Conservation (phyloP, 2,113 vertebrate species). For the Ciconia boyciana region DNA sequence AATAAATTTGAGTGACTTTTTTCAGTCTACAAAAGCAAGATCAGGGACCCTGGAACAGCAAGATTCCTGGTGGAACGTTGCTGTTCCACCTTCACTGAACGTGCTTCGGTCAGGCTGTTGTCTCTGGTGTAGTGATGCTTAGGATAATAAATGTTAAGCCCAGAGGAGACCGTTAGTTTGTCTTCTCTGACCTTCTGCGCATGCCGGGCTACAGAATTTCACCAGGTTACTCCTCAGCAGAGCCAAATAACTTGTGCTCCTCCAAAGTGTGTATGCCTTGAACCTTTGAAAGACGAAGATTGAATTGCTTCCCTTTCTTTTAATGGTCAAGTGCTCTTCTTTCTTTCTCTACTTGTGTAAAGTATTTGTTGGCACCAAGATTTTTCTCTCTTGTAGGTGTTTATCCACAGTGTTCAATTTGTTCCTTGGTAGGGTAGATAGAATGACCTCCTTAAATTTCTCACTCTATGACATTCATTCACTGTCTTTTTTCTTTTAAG, state of each 20-base stretch:
- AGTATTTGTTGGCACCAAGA: not conserved
- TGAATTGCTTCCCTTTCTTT: not conserved
- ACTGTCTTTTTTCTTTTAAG: not conserved
- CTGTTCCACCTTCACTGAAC: not conserved
- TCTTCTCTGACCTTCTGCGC: not conserved
- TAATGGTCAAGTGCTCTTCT: not conserved
- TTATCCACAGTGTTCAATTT: not conserved
- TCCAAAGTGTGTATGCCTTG: not conserved
- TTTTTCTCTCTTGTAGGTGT: not conserved
- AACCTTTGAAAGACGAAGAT: not conserved
- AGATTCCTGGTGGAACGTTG: no score
- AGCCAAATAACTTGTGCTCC: not conserved
- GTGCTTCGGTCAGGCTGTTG: not conserved
- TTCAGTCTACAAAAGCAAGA: not conserved
- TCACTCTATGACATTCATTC: not conserved
- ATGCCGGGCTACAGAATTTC: not conserved
- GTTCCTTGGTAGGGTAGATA: not conserved
- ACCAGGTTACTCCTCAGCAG: not conserved
- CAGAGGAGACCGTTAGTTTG: not conserved
- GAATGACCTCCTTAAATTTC: not conserved
- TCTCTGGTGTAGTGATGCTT: not conserved
- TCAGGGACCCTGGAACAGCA: not conserved
- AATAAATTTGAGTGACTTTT: not conserved
- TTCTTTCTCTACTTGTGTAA: not conserved
- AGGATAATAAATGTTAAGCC: not conserved